Percentiles rank a stretch among this genome's conserved stretches.
Evolutionary conservation across 2,888 invertebrate genomes (phyloP).

Genomic region (Nomada fucata): DNA sequence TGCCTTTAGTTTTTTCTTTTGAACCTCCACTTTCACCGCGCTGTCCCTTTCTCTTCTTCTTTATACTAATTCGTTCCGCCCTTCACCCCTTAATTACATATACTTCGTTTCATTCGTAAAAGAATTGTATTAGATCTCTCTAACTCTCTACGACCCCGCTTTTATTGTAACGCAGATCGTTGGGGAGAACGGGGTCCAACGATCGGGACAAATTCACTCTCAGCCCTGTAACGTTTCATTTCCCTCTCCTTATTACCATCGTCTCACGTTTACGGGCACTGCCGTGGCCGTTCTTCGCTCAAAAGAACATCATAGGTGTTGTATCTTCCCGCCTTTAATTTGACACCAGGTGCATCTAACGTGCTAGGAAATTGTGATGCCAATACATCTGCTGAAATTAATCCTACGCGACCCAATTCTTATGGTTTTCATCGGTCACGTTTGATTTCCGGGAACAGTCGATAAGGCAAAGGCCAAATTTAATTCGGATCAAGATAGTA

Average conservation of each 20-base stretch:
- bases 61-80: neutral
- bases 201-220: conserved; percentile 46
- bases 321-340: conserved; percentile 36
- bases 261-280: conserved; percentile 25
- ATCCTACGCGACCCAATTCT: neutral
- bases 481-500: neutral
- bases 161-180: neutral
- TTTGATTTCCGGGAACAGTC: too few relatives aligned
- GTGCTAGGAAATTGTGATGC: conserved; percentile 12
- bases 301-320: conserved; percentile 35
- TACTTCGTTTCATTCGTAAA: neutral
- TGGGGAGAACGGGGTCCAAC: conserved; percentile 32
- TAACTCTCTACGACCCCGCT: neutral
- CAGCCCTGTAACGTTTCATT: conserved; percentile 25
- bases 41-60: neutral
- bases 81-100: neutral
- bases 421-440: neutral
- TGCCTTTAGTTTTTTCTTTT: neutral
- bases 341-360: conserved; percentile 47
- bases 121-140: neutral
- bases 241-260: conserved; percentile 30
- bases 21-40: neutral
- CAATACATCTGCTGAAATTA: neutral
- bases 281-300: conserved; percentile 11
- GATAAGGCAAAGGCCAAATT: too few relatives aligned